Base-by-base conservation (phyloP, 2,888 invertebrate genomes). In the Copidosoma aretas region DNA sequence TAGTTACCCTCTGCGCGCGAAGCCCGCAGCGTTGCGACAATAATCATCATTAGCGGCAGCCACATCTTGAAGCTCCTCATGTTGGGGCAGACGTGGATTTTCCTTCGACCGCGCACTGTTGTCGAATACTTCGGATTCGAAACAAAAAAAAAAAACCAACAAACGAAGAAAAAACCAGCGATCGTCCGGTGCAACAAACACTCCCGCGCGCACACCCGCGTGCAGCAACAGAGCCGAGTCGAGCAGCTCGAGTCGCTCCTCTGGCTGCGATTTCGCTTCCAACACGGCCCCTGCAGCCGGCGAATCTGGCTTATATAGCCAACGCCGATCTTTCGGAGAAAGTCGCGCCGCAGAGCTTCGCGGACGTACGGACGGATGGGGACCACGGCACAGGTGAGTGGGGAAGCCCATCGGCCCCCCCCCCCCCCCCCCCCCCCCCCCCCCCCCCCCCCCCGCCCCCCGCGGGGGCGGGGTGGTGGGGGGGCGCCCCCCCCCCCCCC, bases 231-330 rank as follows among this genome's bases (percentile, higher is more conserved):
- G 62, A 60, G 57, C 53, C 60, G 60, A 64, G 67, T 41, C 63
- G 75, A 70, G 32, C 32, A n/a, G 74, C 69, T 74, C 71, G 69
- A 41, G 41, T 76, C 76, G 77, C 75, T n/a, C n/a, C n/a, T 77
- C 73, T 71, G 43, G 76, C 77, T 76, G 62, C 80, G 79, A 80
- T 80, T 80, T 79, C 77, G 80, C 82, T 67, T 70, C 83, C 82
- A 82, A 83, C 83, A 77, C 82, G 80, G 17, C 78, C 80, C 81
- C 79, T n/a, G 80, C 82, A 81, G 78, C 78, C 75, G 75, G 78
- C 72, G 78, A 77, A 81, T 80, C 79, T 79, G 77, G 79, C 81
- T 83, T 83, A 81, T 83, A 83, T 83, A 83, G 82, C 79, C 79
- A 77, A 72, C 46, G 64, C 78, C 73, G 79, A 72, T 82, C 82